Evolutionary conservation across 1,140 invertebrate species (phyloP), one percentile per base, ranked within the genome.

Genomic region (Formica selysi): DNA sequence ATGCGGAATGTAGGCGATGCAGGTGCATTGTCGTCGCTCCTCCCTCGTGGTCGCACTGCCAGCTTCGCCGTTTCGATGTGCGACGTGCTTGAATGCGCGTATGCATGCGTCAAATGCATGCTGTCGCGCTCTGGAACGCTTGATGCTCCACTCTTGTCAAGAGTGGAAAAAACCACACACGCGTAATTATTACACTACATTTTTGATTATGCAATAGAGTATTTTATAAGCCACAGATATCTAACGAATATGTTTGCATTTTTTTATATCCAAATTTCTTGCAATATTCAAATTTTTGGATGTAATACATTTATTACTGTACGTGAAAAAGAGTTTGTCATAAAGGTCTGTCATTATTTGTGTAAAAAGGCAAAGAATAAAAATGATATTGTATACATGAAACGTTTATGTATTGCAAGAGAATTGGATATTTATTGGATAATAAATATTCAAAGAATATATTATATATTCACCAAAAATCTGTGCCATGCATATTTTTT

Each of bases 1-100:
- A 86, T 90, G 90, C 87, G 71, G 86, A 80, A 80, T 86, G 87
- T 89, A 87, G 41, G 71, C 65, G 79, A 74, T 84, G 76, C 71
- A 64, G 87, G 64, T 70, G 80, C 81, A 89, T 94, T 93, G 92
- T 93, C 86, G 59, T 85, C 36, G 11, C 36, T 91, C 90, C 86
- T 94, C 93, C 93, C 92, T 93, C 88, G 93, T 91, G 93, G 92
- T 94, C 85, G 86, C 57, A 29, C 38, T 81, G 85, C 86, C 64
- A 87, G 70, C 57, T 71, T 85, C 61, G 32, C 11, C 61, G 67
- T 54, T 80, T 67, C 64, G 13, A 41, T 38, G 38, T 26, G 22
- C 10, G 62, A 68, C 4, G 16, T 16, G 65, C 36, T 32, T 22
- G 62, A 76, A 67, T 79, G 41, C 67, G 22, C 41, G 67, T 64